A percentile compares a stretch with the other conserved stretches of the same genome.
phyloP scores from a whole-genome alignment of 2,113 vertebrate species.

The Saimiri boliviensis region DNA sequence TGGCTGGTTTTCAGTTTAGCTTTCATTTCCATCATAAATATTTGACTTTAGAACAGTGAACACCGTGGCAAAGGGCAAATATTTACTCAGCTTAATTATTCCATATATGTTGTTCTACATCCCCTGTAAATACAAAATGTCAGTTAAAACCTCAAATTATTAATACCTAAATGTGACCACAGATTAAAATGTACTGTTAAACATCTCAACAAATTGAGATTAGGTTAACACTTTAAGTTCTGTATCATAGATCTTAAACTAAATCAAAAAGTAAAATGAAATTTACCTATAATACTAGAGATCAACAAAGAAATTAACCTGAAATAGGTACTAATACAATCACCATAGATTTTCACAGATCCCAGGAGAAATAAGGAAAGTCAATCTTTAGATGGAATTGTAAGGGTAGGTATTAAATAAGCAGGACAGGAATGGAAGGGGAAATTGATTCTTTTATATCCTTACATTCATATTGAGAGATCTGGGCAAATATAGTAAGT shows the following conservation, averaged over 20 bases:
- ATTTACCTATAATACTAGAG: background rate
- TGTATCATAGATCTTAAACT: conserved; percentile 4
- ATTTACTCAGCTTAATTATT: conserved; percentile 48
- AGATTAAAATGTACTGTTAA: conserved; percentile 52
- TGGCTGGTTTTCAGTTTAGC: background rate
- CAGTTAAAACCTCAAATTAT: conserved; percentile 48
- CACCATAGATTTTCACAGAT: conserved; percentile 24
- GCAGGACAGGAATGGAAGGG: background rate
- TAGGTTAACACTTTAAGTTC: background rate
- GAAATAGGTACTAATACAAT: background rate
- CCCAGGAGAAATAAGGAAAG: conserved; percentile 36
- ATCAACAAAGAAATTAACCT: background rate
- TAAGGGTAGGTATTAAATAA: background rate
- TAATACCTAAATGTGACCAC: background rate
- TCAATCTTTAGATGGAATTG: conserved; percentile 18
- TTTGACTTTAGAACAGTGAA: conserved; percentile 58
- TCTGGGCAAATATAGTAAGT: background rate
- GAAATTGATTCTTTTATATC: conserved; percentile 20
- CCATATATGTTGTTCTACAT: conserved; percentile 3
- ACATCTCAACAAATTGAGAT: conserved; percentile 33
- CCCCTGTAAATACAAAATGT: conserved; percentile 32
- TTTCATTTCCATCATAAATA: conserved; percentile 59
- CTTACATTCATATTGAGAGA: background rate
- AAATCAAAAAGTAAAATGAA: conserved; percentile 55
- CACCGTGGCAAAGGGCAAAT: conserved; percentile 45